Evolutionary conservation across 2,888 invertebrate species (phyloP).

Genomic region (Oasisia sp.): DNA sequence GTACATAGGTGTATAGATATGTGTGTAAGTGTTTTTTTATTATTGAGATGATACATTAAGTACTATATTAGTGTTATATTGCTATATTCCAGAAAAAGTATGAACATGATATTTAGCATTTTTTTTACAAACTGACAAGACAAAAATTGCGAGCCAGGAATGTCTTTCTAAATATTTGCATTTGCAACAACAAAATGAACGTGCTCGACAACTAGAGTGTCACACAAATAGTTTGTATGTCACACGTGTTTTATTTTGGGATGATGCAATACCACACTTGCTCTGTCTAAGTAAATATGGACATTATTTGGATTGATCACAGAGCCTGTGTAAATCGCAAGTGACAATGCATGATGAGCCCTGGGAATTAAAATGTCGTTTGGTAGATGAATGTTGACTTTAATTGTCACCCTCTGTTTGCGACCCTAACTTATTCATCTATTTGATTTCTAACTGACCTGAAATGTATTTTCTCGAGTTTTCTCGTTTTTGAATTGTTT

Average conservation of each 20-base stretch:
- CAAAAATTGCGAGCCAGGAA: not conserved
- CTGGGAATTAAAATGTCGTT: not conserved
- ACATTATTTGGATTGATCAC: not conserved
- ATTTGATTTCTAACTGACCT: not conserved
- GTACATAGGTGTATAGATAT: no score
- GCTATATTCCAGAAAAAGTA: not conserved
- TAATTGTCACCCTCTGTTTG: not conserved
- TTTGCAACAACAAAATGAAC: not conserved
- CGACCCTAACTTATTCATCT: not conserved
- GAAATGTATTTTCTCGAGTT: no score
- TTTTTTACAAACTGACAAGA: not conserved
- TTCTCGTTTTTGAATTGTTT: not conserved
- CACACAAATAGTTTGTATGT: not conserved
- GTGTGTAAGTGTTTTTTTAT: not conserved
- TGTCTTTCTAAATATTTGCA: not conserved
- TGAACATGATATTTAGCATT: not conserved
- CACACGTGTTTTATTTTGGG: not conserved
- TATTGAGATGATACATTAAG: not conserved
- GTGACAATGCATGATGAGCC: not conserved
- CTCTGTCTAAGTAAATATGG: not conserved
- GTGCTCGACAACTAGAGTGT: not conserved
- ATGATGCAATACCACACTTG: not conserved
- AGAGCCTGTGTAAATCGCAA: slow-evolving; percentile 7
- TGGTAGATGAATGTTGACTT: not conserved
- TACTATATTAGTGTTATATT: not conserved